Base-by-base conservation (phyloP, 2,113 vertebrate genomes). In the Sylvietta virens region DNA sequence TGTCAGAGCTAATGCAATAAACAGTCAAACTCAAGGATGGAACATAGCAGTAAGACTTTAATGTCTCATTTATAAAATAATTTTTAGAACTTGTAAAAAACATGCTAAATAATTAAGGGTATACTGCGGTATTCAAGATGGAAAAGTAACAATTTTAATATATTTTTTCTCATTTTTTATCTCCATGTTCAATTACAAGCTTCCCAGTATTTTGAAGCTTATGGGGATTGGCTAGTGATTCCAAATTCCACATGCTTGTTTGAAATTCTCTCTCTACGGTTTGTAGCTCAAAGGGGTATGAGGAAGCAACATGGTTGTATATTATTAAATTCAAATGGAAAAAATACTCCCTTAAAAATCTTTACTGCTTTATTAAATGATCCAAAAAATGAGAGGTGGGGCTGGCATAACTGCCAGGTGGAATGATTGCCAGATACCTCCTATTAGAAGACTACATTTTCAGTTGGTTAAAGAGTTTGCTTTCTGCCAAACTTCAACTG, bases 401-500 rank as follows among this genome's bases (percentile, higher is more conserved):
- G 82, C 88, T 66, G 70, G 60, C 60, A 70, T 50, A 66, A 90
- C 42, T 71, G 86, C 91, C 71, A 86, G 50, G 48, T 72, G 50
- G 45, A 93, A 35, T 0, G 53, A 65, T 16, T 94, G 78, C 90
- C 88, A 95, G 74, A 69, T 42, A 44, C 42, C 42, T 90, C 71
- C 91, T 48, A 39, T 66, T 77, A 37, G 30, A 93, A 73, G 37
- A 65, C 67, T 22, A 21, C n/a, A 37, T 81, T 93, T 92, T 88
- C 79, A 92, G 76, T 90, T 81, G 86, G 71, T 88, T 90, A 24
- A 86, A 83, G 86, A 42, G 50, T 90, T 80, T 80, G n/a, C n/a
- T n/a, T n/a, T n/a, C n/a, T n/a, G 76, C 76, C 72, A 71, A 86
- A 86, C 56, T 72, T 76, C 33, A 86, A 74, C 31, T 73, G 66